Evolutionary conservation across 1,140 invertebrate species (phyloP).

Genomic region (Drosophila mayri): DNA sequence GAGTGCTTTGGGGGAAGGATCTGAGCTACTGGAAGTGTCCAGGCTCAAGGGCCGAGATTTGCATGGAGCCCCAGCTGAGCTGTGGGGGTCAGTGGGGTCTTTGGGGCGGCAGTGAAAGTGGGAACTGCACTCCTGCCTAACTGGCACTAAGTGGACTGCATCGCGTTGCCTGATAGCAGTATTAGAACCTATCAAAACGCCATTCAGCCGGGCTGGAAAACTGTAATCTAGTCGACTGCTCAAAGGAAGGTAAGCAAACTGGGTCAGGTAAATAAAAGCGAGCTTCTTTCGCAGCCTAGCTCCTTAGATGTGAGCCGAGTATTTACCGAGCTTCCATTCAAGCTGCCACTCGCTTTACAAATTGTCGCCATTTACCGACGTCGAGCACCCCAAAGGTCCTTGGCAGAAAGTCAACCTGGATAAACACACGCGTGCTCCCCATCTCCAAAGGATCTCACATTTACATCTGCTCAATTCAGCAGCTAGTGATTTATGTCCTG

Average conservation of each 20-base stretch:
- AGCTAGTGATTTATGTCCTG: constrained; percentile 66
- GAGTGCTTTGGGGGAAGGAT: constrained; percentile 1
- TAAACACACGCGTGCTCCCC: constrained; percentile 20
- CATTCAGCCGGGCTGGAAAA: constrained; percentile 68
- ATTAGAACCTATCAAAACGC: constrained; percentile 78
- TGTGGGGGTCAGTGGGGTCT: constrained; percentile 33
- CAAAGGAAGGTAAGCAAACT: constrained; percentile 44
- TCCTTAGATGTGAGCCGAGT: constrained; percentile 51
- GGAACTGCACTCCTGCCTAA: constrained; percentile 48
- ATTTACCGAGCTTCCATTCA: constrained; percentile 51
- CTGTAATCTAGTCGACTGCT: constrained; percentile 70
- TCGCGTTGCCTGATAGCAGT: constrained; percentile 75
- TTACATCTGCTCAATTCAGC: constrained; percentile 64
- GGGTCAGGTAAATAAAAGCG: constrained; percentile 71
- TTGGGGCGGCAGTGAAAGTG: constrained; percentile 62
- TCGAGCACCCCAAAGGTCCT: constrained; percentile 44
- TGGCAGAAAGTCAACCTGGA: constrained; percentile 28
- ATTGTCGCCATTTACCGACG: constrained; percentile 75
- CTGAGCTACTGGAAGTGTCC: constrained; percentile 21
- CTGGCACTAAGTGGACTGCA: constrained; percentile 79
- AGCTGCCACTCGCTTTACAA: constrained; percentile 56
- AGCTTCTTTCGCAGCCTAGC: not conserved
- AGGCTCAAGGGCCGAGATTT: constrained; percentile 71
- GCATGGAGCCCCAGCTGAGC: constrained; percentile 30
- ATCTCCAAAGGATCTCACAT: constrained; percentile 48